A percentile compares a stretch with the other conserved stretches of the same genome.
These are phyloP conservation scores for Clupea harengus DNA, from an alignment of 2,113 vertebrate species.

Conservation along the genomic window DNA sequence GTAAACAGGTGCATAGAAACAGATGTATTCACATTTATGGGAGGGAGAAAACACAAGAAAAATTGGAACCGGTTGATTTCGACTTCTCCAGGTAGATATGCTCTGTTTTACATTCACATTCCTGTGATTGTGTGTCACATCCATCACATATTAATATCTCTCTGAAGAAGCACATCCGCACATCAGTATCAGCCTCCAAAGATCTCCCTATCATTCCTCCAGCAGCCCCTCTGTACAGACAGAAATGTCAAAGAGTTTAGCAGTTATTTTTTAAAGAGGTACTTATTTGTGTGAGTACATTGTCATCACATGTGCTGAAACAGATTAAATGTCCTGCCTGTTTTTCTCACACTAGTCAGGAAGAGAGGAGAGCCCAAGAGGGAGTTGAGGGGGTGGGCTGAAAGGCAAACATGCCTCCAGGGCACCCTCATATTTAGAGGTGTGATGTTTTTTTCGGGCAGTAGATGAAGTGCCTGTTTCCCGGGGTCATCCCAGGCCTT, in stretches of 20 bases:
- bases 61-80: neutral
- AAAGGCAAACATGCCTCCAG: neutral
- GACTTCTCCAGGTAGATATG: too few relatives aligned
- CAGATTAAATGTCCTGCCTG: neutral
- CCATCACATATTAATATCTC: neutral
- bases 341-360: neutral
- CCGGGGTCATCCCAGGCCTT: neutral
- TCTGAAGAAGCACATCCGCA: neutral
- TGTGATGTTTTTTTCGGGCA: neutral
- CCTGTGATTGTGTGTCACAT: neutral
- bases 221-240: neutral
- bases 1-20: neutral
- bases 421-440: neutral
- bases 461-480: neutral
- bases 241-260: neutral
- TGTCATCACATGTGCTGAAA: conserved; percentile 1
- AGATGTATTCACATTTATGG: neutral
- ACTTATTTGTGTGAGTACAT: neutral
- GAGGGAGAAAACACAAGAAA: neutral
- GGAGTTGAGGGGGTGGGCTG: neutral
- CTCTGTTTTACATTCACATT: neutral
- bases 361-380: neutral
- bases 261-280: neutral
- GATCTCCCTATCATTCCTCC: neutral
- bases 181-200: neutral